Evolutionary conservation across 2,113 vertebrate genomes (phyloP), one percentile per base, ranked within the genome.

Genomic region (Lasiurus cinereus): DNA sequence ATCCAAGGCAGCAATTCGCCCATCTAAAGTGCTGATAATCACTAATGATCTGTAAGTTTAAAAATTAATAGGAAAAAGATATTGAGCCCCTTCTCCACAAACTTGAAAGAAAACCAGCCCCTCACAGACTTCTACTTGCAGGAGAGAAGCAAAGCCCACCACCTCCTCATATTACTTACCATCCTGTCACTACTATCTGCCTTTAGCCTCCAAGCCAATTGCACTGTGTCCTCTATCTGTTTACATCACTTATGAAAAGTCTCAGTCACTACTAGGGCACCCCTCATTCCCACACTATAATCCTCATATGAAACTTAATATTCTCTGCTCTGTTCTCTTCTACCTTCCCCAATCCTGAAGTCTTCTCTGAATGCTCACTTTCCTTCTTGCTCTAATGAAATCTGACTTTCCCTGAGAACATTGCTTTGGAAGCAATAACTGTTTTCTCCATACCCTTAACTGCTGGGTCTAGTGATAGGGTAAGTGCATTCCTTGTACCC

Each of bases 1-100:
- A 96, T 99, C 99, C 98, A 99, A 98, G 3, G 99, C 99, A 3
- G 99, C 98, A 90, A 99, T 99, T 50, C 99, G 98, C 33, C 99
- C 99, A 96, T 99, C 99, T 98, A 99, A 98, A 78, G 99, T 99
- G 80, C 99, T 99, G 98, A 99, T 99, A 96, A 99, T 99, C 29
- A 99, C 99, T 43, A 99, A 97, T 73, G 99, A 99, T 97, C 99
- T 99, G 98, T 46, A 94, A 94, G 89, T 24, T 69, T 48, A 39
- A 88, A 64, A 96, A 95, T 33, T 13, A 83, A 96, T 67, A 80
- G 85, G 70, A 97, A 29, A n/a, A 94, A 56, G 64, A 76, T 52
- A 66, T 1, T 22, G 16, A 22, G 72, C 9, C 92, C 46, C 83
- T 66, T 56, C 16, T 27, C 9, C 36, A 62, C 4, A 69, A 0